Conservation (phyloP, 2,113 vertebrate species). For the Malaclemys terrapin region DNA sequence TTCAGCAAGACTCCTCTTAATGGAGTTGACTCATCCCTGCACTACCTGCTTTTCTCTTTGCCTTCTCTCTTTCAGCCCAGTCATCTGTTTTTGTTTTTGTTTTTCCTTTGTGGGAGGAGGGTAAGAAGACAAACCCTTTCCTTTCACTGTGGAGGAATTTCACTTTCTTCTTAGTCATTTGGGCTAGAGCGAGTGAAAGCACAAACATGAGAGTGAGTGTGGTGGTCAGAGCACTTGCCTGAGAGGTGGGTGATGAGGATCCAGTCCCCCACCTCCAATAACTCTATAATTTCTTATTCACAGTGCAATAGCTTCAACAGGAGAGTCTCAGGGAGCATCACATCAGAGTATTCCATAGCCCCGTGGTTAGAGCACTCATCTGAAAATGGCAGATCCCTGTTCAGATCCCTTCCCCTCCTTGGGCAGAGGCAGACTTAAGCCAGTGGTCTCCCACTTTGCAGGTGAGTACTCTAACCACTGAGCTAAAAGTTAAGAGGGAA, state of each 20-base stretch:
- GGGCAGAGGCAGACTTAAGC: background rate
- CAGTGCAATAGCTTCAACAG: background rate
- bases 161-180: background rate
- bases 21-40: background rate
- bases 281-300: background rate
- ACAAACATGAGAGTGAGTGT: background rate
- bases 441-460: background rate
- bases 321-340: background rate
- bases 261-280: background rate
- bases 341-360: background rate
- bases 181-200: background rate
- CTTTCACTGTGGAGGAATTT: background rate
- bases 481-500: background rate
- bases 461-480: background rate
- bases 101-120: conserved; percentile 8
- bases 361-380: background rate
- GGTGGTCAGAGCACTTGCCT: background rate
- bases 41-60: conserved; percentile 2
- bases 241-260: background rate
- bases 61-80: background rate
- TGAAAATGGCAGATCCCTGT: background rate
- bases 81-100: background rate
- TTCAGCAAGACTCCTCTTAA: conserved; percentile 6
- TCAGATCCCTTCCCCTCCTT: background rate
- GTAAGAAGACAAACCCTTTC: background rate